phyloP scores from a whole-genome alignment of 2,797 vertebrate species.

The Cyprinodon diabolis region DNA sequence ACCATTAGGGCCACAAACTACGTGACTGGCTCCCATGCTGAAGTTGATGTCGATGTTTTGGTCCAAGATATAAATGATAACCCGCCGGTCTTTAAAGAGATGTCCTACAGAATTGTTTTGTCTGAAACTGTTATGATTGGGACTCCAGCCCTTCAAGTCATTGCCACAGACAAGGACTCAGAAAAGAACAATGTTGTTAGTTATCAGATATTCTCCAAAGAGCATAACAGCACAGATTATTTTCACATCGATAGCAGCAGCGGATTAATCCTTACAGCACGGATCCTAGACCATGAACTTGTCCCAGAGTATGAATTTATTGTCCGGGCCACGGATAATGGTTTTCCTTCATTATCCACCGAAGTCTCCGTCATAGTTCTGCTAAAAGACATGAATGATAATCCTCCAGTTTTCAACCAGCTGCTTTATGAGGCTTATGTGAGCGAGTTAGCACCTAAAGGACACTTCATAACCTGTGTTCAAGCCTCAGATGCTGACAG shows the following conservation, averaged over 20 bases:
- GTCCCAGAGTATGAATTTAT: slow-evolving; percentile 88
- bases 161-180: slow-evolving; percentile 90
- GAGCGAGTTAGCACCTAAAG: slow-evolving; percentile 91
- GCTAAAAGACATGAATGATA: slow-evolving; percentile 94
- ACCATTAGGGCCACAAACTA: slow-evolving; percentile 93
- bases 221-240: slow-evolving; percentile 92
- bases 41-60: slow-evolving; percentile 90
- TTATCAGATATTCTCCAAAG: slow-evolving; percentile 94
- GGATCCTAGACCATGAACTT: slow-evolving; percentile 91
- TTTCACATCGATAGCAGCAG: slow-evolving; percentile 97
- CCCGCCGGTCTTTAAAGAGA: slow-evolving; percentile 88
- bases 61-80: slow-evolving; percentile 95
- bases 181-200: slow-evolving; percentile 89
- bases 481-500: slow-evolving; percentile 95
- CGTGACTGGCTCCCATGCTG: slow-evolving; percentile 92
- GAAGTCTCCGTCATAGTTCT: slow-evolving; percentile 89
- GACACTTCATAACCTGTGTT: slow-evolving; percentile 95
- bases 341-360: slow-evolving; percentile 92
- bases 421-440: slow-evolving; percentile 95
- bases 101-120: slow-evolving; percentile 86
- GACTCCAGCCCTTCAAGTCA: slow-evolving; percentile 91
- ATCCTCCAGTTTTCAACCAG: slow-evolving; percentile 94
- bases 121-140: slow-evolving; percentile 95
- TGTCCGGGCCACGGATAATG: slow-evolving; percentile 91
- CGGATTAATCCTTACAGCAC: slow-evolving; percentile 93